These are phyloP conservation scores for Vanessa cardui DNA, from an alignment of 2,888 invertebrate species.

Conservation along the genomic window DNA sequence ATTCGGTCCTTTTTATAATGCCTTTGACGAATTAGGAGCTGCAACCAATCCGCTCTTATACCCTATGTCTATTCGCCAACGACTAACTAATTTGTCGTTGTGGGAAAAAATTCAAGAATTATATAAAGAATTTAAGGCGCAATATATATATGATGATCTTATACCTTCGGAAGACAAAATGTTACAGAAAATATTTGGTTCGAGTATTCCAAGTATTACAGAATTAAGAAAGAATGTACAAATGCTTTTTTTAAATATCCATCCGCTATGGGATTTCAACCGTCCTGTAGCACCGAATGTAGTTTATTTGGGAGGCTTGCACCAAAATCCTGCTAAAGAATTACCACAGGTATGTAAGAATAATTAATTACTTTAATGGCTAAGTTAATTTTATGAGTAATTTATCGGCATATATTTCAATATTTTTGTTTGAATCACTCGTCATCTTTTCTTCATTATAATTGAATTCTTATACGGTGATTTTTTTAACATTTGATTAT, in stretches of 20 bases:
- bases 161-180: constrained; percentile 40
- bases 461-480: too few relatives aligned
- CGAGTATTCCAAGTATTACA: constrained; percentile 43
- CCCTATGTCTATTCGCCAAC: constrained; percentile 40
- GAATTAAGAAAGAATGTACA: constrained; percentile 51
- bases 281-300: constrained; percentile 64
- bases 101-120: constrained; percentile 48
- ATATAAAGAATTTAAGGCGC: constrained; percentile 21
- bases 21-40: constrained; percentile 41
- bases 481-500: too few relatives aligned
- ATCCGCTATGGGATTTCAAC: constrained; percentile 59
- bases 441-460: too few relatives aligned
- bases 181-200: constrained; percentile 47
- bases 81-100: constrained; percentile 44
- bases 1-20: constrained; percentile 41
- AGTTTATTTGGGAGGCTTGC: constrained; percentile 66
- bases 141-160: neutral
- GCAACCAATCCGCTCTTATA: constrained; percentile 44
- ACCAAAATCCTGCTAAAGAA: constrained; percentile 52
- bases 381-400: too few relatives aligned
- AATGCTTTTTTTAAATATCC: constrained; percentile 64
- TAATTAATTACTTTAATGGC: too few relatives aligned
- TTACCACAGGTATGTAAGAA: constrained; percentile 65
- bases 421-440: too few relatives aligned
- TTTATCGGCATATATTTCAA: too few relatives aligned